Evolutionary conservation across 2,797 vertebrate genomes (phyloP).

Genomic region (Hydrophis major): DNA sequence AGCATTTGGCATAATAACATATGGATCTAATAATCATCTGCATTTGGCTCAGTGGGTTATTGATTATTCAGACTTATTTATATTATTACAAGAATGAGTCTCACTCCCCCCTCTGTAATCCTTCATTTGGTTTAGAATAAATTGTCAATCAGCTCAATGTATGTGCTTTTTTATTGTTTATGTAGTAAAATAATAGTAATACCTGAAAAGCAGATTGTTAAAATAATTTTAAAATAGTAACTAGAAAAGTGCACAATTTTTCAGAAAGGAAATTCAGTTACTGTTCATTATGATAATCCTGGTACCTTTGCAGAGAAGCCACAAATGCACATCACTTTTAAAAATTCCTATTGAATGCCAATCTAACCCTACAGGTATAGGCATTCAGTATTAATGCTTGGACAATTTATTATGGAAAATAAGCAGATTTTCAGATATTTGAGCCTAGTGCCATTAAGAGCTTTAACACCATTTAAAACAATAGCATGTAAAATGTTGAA

Average conservation of each 20-base stretch:
- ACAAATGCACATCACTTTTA: neutral
- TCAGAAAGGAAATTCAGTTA: neutral
- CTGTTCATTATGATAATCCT: neutral
- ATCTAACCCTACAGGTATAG: neutral
- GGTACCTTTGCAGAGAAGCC: neutral
- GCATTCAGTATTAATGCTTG: neutral
- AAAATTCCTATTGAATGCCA: neutral
- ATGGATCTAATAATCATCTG: neutral
- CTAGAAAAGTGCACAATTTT: neutral
- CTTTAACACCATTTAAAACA: neutral
- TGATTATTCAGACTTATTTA: neutral
- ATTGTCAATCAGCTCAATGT: neutral
- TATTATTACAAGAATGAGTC: neutral
- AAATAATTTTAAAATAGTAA: neutral
- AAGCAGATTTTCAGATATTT: neutral
- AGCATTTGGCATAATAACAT: neutral
- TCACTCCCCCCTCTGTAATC: rapidly evolving
- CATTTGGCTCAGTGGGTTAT: neutral
- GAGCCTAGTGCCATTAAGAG: neutral
- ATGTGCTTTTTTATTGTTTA: neutral
- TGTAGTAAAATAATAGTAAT: neutral
- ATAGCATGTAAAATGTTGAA: neutral
- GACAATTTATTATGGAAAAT: neutral
- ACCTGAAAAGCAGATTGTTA: neutral
- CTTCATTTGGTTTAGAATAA: neutral